Evolutionary conservation across 2,888 invertebrate species (phyloP).

Genomic region (Empis livida): DNA sequence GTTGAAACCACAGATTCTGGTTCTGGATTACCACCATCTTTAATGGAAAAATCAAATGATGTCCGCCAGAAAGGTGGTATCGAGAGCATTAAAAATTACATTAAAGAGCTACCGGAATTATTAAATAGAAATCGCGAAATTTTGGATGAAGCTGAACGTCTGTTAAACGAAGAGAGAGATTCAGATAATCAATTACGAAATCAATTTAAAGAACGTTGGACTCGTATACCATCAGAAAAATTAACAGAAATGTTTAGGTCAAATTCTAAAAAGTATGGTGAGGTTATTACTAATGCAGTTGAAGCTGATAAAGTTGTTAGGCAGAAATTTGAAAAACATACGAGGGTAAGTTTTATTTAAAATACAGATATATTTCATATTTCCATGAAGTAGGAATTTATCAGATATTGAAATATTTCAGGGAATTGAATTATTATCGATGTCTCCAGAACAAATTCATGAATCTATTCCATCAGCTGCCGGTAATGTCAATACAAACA

Average conservation of each 20-base stretch:
- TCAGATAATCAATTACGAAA: conserved; percentile 75
- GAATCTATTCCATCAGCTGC: conserved; percentile 54
- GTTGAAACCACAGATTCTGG: conserved; percentile 66
- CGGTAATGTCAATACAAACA: conserved; percentile 42
- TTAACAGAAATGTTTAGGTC: conserved; percentile 80
- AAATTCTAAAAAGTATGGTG: conserved; percentile 85
- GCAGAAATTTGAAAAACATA: conserved; percentile 71
- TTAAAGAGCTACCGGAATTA: conserved; percentile 79
- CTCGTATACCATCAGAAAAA: conserved; percentile 71
- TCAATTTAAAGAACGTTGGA: conserved; percentile 92
- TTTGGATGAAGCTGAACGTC: conserved; percentile 74
- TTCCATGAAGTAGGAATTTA: neutral
- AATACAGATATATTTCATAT: too few relatives aligned
- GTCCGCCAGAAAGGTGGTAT: conserved; percentile 70
- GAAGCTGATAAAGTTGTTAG: conserved; percentile 70
- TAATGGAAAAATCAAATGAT: conserved; percentile 70
- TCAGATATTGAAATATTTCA: conserved; percentile 17
- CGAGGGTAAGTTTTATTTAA: conserved; percentile 18
- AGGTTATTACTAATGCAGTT: conserved; percentile 84
- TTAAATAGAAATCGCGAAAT: conserved; percentile 89
- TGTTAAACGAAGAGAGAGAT: conserved; percentile 82
- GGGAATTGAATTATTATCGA: conserved; percentile 72
- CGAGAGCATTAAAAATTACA: conserved; percentile 51
- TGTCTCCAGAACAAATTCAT: conserved; percentile 54
- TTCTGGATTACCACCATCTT: conserved; percentile 71